Base-by-base conservation (phyloP, 2,888 invertebrate species). In the Agrotis ipsilon region DNA sequence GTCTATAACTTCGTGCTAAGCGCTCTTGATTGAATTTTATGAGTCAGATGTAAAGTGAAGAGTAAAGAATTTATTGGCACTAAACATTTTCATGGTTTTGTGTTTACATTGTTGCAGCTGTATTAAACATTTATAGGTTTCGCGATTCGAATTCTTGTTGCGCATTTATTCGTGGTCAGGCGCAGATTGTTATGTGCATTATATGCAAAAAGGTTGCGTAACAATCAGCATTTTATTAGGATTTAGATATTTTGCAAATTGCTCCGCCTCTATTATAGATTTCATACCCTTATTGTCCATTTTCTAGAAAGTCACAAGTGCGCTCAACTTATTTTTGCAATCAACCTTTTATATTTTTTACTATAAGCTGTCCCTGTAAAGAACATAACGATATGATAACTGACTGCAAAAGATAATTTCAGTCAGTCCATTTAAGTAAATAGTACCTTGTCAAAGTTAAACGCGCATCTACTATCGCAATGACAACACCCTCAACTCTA, bases 81-180 rank as follows among this genome's bases (percentile, higher is more conserved):
- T 71, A 66, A 86, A 78, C 27, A 62, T 58, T 69, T 78, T 81
- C 73, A 72, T 45, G 27, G 49, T 61, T 76, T 72, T 76, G 68
- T 75, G 67, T 55, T 64, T 55, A 83, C 76, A 73, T 60, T 75
- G 80, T 75, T 74, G 68, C 58, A 52, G 61, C 39, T 52, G 54
- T 65, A 68, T 58, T 60, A 24, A 39, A 70, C 63, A 58, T 83
- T 81, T 73, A 77, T 69, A 45, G 65, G 48, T 68, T 57, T 68
- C 46, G 51, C 21, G 54, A 57, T 71, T 68, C 45, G 58, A 72
- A 72, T 65, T 62, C 57, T 46, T 49, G 45, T 63, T 7, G 52
- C 51, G 46, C 39, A 32, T 57, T 43, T 51, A 57, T 21, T 51
- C 16, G 48, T 45, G 43, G 21, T 21, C 16, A 5, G n/a, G n/a